Evolutionary conservation across 2,113 vertebrate genomes (phyloP), one percentile per base, ranked within the genome.

Genomic region (Gymnocephalus cernua): DNA sequence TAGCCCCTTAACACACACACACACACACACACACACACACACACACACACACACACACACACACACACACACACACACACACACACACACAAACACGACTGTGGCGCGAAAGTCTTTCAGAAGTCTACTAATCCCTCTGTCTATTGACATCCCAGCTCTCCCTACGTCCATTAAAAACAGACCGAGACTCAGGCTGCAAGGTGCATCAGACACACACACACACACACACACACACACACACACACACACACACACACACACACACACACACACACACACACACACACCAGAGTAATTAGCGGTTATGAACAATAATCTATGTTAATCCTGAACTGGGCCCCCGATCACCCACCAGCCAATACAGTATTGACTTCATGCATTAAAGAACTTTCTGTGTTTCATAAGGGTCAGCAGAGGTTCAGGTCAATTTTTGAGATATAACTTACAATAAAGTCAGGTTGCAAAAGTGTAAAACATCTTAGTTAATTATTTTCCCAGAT

Each of bases 51-150:
- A 79, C 57, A 84, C 74, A 41, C 59, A 14, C 59, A 14, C 35
- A 41, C 59, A 21, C 44, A 41, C 64, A 35, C 78, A 27, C 74
- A 79, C 54, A 7, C 25, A 29, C 23, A 32, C 62, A 44, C 78
- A 57, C 4, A 12, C 61, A 10, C 80, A 68, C 77, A 74, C 75
- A 79, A 53, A 84, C 74, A 74, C 84, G 83, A 89, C 82, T 74
- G n/a, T 59, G 84, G 83, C 65, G 62, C 72, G 58, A 92, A 93
- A 84, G 81, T 93, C 82, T 90, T 93, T 92, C 79, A 90, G 66
- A 76, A 84, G 73, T 82, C 72, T 68, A 51, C 85, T 93, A 94
- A 94, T 94, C 89, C 88, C 67, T 73, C 74, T 79, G 86, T 69
- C 66, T 82, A 84, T 63, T 59, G 67, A 85, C 72, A 79, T 86